Conservation (phyloP, 35 echinoderm and acorn worm species). For the Holothuria glaberrima region DNA sequence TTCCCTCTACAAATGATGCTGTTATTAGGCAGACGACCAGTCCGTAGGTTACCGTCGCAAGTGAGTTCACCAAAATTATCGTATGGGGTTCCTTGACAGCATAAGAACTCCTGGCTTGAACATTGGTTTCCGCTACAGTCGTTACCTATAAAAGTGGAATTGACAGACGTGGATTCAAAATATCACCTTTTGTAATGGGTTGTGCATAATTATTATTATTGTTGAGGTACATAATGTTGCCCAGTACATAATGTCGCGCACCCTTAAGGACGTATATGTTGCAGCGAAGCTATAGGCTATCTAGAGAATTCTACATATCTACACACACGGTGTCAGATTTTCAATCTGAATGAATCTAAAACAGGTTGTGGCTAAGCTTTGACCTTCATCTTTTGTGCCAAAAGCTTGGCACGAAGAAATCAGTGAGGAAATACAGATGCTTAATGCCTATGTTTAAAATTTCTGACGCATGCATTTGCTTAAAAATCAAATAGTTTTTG, state of each 20-base stretch:
- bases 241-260: no score
- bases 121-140: not conserved
- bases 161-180: not conserved
- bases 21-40: not conserved
- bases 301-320: no score
- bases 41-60: not conserved
- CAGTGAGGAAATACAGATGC: no score
- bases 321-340: no score
- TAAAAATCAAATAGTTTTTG: not conserved
- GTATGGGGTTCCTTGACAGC: not conserved
- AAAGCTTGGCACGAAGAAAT: no score
- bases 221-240: not conserved
- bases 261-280: no score
- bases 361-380: no score
- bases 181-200: no score
- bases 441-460: no score
- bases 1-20: constrained; percentile 3
- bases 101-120: not conserved
- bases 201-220: not conserved
- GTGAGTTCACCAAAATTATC: not conserved
- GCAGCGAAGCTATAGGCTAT: no score
- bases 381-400: no score
- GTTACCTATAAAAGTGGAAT: not conserved
- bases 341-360: no score
- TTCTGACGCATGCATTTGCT: not conserved